phyloP scores from a whole-genome alignment of 2,113 vertebrate genomes.

The Forbesichthys papilliferus region DNA sequence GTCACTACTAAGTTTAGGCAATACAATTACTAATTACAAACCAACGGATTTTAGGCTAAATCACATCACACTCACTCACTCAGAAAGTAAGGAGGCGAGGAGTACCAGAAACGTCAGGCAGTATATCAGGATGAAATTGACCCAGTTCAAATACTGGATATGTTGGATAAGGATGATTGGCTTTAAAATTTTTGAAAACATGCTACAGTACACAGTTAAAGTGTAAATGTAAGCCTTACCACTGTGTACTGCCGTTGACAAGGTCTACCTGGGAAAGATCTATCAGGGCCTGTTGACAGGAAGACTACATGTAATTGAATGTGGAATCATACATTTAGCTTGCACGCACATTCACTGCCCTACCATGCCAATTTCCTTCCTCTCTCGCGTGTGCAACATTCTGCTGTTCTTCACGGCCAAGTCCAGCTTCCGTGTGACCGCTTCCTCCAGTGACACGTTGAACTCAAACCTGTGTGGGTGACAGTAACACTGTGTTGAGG shows the following conservation, averaged over 20 bases:
- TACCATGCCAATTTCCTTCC: slow-evolving; percentile 91
- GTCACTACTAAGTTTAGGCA: too few relatives aligned
- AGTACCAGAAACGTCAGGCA: too few relatives aligned
- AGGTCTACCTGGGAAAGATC: slow-evolving; percentile 87
- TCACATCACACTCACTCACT: too few relatives aligned
- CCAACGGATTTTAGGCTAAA: too few relatives aligned
- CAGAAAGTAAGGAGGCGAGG: too few relatives aligned
- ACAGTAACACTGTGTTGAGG: background rate
- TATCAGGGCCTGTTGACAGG: slow-evolving; percentile 79
- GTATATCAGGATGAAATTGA: too few relatives aligned
- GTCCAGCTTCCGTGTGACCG: slow-evolving; percentile 83
- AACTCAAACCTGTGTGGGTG: slow-evolving; percentile 85
- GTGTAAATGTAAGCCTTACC: slow-evolving; percentile 71
- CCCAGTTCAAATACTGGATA: too few relatives aligned
- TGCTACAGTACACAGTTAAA: background rate
- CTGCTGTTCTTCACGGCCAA: slow-evolving; percentile 89
- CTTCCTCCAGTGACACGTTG: slow-evolving; percentile 82
- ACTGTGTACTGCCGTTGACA: slow-evolving; percentile 81
- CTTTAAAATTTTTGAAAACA: background rate
- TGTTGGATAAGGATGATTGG: too few relatives aligned
- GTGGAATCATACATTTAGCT: background rate
- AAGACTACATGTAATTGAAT: background rate
- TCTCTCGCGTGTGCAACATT: slow-evolving; percentile 84
- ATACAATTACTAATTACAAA: too few relatives aligned
- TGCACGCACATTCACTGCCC: background rate